Conservation (phyloP, 2,797 vertebrate genomes). For the Diplodus sargus region DNA sequence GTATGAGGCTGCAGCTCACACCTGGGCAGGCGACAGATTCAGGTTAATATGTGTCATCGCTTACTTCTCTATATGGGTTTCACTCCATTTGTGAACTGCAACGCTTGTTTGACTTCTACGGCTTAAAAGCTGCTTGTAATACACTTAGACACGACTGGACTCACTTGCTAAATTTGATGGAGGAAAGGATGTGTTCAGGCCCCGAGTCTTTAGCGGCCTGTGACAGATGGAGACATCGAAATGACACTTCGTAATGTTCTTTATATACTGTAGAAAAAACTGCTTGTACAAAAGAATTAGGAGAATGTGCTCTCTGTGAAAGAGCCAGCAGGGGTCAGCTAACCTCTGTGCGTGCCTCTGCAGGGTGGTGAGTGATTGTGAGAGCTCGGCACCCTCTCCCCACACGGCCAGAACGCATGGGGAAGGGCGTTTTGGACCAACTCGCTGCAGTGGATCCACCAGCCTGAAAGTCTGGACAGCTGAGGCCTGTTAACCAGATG, state of each 20-base stretch:
- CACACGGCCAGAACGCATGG: constrained; percentile 55
- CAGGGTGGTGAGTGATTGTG: constrained; percentile 32
- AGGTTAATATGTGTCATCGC: constrained; percentile 3
- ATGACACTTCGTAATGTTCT: not conserved
- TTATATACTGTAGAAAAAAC: not conserved
- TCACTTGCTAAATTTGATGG: constrained; percentile 84
- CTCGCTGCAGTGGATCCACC: constrained; percentile 44
- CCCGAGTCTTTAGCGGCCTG: constrained; percentile 75
- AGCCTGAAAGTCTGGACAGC: constrained; percentile 75
- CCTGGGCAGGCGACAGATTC: constrained; percentile 57
- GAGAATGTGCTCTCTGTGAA: not conserved
- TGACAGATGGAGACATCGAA: constrained; percentile 47
- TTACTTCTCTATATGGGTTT: not conserved
- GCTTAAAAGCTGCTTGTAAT: not conserved
- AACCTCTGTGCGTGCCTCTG: constrained; percentile 73
- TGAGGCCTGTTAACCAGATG: constrained; percentile 80
- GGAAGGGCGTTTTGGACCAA: constrained; percentile 66
- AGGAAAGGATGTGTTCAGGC: constrained; percentile 73
- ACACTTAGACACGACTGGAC: constrained; percentile 28
- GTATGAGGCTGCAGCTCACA: constrained; percentile 78
- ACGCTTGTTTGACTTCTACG: not conserved
- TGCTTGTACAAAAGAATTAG: not conserved
- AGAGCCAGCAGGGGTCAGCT: constrained; percentile 19
- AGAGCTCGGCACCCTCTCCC: constrained; percentile 59
- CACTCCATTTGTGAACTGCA: not conserved